Evolutionary conservation across 2,797 vertebrate genomes (phyloP).

Genomic region (Mus caroli): DNA sequence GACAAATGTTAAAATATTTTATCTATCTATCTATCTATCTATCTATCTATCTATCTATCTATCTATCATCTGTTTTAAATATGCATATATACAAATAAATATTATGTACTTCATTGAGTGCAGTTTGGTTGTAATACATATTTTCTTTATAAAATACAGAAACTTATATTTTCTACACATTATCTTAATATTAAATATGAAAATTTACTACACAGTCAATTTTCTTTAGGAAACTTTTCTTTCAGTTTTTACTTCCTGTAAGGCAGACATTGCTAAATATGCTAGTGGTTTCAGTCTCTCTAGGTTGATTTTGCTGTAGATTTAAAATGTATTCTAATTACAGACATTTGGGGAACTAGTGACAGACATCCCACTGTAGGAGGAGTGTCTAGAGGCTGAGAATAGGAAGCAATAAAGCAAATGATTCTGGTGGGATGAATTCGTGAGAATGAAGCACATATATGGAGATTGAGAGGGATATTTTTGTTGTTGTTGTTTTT

Average conservation of each 20-base stretch:
- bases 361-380: not conserved
- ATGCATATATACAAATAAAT: not conserved
- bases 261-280: not conserved
- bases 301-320: not conserved
- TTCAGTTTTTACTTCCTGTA: not conserved
- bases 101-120: not conserved
- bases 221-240: slow-evolving; percentile 38
- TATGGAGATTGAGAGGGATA: too few species aligned
- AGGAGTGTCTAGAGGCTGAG: not conserved
- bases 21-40: too few species aligned
- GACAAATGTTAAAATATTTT: not conserved
- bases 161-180: not conserved
- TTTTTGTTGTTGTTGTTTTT: not conserved
- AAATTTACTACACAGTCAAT: not conserved
- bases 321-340: not conserved
- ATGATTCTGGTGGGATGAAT: not conserved
- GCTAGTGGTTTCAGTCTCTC: not conserved
- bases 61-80: too few species aligned
- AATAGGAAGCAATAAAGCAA: not conserved
- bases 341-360: not conserved
- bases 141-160: slow-evolving; percentile 9
- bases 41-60: too few species aligned
- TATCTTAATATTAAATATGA: not conserved
- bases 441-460: not conserved
- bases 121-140: not conserved